Evolutionary conservation across 2,888 invertebrate species (phyloP).

Genomic region (Pammene fasciana): DNA sequence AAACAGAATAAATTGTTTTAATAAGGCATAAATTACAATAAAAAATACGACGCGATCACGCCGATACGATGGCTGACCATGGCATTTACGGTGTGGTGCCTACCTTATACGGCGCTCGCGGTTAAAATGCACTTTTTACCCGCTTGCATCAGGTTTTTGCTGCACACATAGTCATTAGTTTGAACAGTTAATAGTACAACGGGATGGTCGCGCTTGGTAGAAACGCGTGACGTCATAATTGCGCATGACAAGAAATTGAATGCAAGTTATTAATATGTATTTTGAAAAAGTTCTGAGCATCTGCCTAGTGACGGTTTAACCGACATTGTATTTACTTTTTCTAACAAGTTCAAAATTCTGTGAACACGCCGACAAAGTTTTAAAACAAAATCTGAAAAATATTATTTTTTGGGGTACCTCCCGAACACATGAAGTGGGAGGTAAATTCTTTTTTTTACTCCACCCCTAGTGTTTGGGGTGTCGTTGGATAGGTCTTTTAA

Average conservation of each 20-base stretch:
- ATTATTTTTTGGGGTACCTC: too few species aligned
- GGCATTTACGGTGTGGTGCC: constrained; percentile 80
- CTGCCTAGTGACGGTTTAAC: constrained; percentile 13
- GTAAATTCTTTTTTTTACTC: too few species aligned
- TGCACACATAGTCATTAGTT: constrained; percentile 57
- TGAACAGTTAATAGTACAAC: constrained; percentile 59
- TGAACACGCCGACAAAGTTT: too few species aligned
- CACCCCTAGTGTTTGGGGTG: too few species aligned
- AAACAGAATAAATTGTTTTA: constrained; percentile 78
- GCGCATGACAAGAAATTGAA: constrained; percentile 19
- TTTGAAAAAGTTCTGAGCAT: constrained; percentile 10
- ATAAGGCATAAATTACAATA: constrained; percentile 74
- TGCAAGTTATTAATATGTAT: constrained; percentile 16
- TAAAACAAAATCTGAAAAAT: too few species aligned
- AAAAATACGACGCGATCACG: constrained; percentile 70
- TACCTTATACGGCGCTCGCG: constrained; percentile 65
- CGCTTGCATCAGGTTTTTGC: constrained; percentile 44
- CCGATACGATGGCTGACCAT: constrained; percentile 79
- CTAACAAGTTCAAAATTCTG: background rate
- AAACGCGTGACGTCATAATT: constrained; percentile 41
- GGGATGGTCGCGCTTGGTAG: constrained; percentile 47
- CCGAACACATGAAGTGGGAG: too few species aligned
- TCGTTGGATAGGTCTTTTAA: too few species aligned
- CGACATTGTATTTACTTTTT: constrained; percentile 9
- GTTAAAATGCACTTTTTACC: constrained; percentile 70